Evolutionary conservation across 2,888 invertebrate genomes (phyloP).

Genomic region (Lomographa bimaculata): DNA sequence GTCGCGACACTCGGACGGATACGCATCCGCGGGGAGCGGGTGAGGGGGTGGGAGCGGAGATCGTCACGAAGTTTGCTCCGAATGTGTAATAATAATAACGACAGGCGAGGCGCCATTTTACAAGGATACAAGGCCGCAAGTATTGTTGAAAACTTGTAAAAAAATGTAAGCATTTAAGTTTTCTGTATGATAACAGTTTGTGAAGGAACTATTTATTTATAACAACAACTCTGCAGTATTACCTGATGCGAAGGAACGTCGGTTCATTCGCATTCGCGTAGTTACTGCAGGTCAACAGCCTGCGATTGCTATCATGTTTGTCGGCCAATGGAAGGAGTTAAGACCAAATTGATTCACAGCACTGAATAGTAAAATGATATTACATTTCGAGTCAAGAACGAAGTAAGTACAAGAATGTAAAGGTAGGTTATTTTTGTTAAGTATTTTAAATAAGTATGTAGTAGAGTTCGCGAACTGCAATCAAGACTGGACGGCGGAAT

Average conservation of each 20-base stretch:
- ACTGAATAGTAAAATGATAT: conserved; percentile 21
- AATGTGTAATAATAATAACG: conserved; percentile 80
- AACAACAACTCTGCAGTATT: conserved; percentile 32
- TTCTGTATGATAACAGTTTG: conserved; percentile 26
- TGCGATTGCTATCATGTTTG: conserved; percentile 66
- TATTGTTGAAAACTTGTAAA: conserved; percentile 62
- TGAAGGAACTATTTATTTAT: conserved; percentile 33
- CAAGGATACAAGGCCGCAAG: conserved; percentile 80
- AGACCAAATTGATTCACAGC: conserved; percentile 44
- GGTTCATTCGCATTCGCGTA: conserved; percentile 57
- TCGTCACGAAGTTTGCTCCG: conserved; percentile 82
- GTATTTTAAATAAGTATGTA: conserved; percentile 12
- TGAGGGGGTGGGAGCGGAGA: conserved; percentile 68
- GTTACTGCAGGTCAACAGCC: conserved; percentile 75
- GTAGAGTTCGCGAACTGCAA: conserved; percentile 5
- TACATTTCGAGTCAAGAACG: conserved; percentile 13
- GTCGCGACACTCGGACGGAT: conserved; percentile 81
- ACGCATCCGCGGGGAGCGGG: conserved; percentile 77
- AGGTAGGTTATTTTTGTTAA: conserved; percentile 17
- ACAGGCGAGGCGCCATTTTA: conserved; percentile 79
- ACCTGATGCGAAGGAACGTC: conserved; percentile 48
- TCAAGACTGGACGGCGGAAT: conserved; percentile 3
- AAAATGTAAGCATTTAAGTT: conserved; percentile 44
- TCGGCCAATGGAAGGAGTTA: conserved; percentile 60
- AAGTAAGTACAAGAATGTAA: conserved; percentile 9